Conservation (phyloP, 2,888 invertebrate genomes). For the Blera fallax region DNA sequence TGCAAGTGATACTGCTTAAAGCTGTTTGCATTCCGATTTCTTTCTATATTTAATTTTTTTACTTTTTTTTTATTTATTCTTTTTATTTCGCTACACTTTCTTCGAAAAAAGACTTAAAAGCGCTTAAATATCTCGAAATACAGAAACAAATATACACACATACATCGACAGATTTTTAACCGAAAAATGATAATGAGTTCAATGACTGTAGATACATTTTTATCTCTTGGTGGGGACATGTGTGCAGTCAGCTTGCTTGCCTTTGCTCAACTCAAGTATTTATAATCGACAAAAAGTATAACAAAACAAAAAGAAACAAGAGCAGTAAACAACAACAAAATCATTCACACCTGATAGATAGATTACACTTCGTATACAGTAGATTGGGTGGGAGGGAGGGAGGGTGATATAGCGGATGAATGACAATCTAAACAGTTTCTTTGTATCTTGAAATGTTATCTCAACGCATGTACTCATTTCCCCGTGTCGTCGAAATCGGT, state of each 20-base stretch:
- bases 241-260: conserved; percentile 33
- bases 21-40: conserved; percentile 18
- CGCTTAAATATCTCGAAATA: conserved; percentile 18
- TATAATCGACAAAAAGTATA: conserved; percentile 11
- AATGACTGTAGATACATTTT: conserved; percentile 70
- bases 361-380: not conserved
- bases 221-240: conserved; percentile 28
- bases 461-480: not conserved
- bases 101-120: not conserved
- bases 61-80: conserved; percentile 9
- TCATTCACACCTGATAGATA: conserved; percentile 31
- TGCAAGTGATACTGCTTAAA: conserved; percentile 25
- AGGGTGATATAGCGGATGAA: not conserved
- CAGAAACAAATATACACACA: conserved; percentile 14
- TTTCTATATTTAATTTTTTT: conserved; percentile 1
- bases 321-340: not conserved
- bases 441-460: conserved; percentile 10
- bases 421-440: conserved; percentile 17
- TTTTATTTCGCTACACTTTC: conserved; percentile 53
- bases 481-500: not conserved
- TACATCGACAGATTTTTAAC: conserved; percentile 14
- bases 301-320: not conserved
- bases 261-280: conserved; percentile 26
- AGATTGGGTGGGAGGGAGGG: not conserved
- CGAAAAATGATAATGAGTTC: conserved; percentile 66